Evolutionary conservation across 2,888 invertebrate genomes (phyloP).

Genomic region (Ectemnius lituratus): DNA sequence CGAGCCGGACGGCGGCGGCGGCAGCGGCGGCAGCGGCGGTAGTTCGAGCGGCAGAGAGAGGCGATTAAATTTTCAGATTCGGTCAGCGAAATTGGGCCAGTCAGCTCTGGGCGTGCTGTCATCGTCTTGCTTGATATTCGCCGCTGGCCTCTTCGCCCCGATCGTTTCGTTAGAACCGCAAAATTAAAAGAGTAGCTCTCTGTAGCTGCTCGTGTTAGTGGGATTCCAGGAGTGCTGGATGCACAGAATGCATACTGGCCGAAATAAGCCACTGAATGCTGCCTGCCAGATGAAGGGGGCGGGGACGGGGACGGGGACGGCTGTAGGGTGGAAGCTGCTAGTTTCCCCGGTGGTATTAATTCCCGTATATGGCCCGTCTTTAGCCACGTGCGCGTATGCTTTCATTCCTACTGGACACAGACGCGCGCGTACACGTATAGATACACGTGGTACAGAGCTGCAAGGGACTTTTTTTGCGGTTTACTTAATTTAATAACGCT

Average conservation of each 20-base stretch:
- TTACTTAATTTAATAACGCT: constrained; percentile 73
- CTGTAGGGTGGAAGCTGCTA: not conserved
- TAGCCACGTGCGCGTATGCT: constrained; percentile 18
- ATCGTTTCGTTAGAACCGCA: constrained; percentile 38
- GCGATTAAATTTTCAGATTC: constrained; percentile 12
- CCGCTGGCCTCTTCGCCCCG: not conserved
- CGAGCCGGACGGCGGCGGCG: too few species aligned
- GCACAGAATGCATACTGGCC: not conserved
- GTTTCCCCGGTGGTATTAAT: constrained; percentile 50
- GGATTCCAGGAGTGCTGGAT: not conserved
- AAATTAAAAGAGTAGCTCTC: constrained; percentile 49
- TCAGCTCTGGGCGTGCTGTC: not conserved
- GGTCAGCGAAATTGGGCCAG: constrained; percentile 1
- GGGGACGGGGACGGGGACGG: too few species aligned
- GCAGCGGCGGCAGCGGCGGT: too few species aligned
- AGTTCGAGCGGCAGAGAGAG: not conserved
- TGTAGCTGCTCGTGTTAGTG: constrained; percentile 10
- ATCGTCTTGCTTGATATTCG: constrained; percentile 4
- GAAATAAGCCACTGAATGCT: not conserved
- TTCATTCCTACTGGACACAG: constrained; percentile 13
- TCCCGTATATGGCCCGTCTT: constrained; percentile 43
- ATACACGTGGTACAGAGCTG: constrained; percentile 28
- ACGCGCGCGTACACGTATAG: constrained; percentile 5
- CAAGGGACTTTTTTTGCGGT: constrained; percentile 66
- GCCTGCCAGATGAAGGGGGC: too few species aligned